A percentile compares a stretch with the other conserved stretches of the same genome.
Evolutionary conservation across 64 coral and sea anemone genomes (phyloP).

Genomic region (Porites lutea): DNA sequence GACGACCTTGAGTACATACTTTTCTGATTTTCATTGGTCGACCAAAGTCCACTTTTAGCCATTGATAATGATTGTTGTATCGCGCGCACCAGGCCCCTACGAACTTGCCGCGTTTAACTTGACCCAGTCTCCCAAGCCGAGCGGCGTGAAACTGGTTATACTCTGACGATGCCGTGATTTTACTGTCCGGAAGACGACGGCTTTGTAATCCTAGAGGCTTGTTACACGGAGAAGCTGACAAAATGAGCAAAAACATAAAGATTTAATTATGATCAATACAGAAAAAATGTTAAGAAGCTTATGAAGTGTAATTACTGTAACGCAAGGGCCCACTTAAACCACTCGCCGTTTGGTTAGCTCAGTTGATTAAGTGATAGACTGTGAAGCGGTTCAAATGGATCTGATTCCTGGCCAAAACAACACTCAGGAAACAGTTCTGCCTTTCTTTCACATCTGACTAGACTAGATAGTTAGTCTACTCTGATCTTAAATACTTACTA

Average conservation of each 20-base stretch:
- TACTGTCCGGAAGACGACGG: slow-evolving; percentile 41
- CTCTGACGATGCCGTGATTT: slow-evolving; percentile 74
- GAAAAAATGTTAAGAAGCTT: too few relatives aligned
- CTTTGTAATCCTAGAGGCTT: slow-evolving; percentile 66
- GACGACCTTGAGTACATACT: slow-evolving; percentile 62
- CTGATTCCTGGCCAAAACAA: too few relatives aligned
- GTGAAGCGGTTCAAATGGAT: too few relatives aligned
- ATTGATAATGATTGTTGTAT: slow-evolving; percentile 81
- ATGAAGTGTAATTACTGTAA: too few relatives aligned
- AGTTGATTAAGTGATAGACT: too few relatives aligned
- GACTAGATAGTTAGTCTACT: too few relatives aligned
- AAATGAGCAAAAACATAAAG: neutral
- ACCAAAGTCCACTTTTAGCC: slow-evolving; percentile 69
- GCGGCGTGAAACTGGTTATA: slow-evolving; percentile 67
- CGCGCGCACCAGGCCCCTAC: slow-evolving; percentile 72
- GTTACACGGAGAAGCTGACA: slow-evolving; percentile 66
- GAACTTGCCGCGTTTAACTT: slow-evolving; percentile 25
- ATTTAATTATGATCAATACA: neutral
- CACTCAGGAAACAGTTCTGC: too few relatives aligned
- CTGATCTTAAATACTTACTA: too few relatives aligned
- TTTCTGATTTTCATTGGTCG: slow-evolving; percentile 44
- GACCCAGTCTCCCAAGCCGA: slow-evolving; percentile 67
- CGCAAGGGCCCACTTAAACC: too few relatives aligned
- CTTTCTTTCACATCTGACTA: too few relatives aligned
- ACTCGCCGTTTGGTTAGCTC: too few relatives aligned